Base-by-base conservation (phyloP, 2,797 vertebrate genomes). In the Macrochelys suwanniensis region DNA sequence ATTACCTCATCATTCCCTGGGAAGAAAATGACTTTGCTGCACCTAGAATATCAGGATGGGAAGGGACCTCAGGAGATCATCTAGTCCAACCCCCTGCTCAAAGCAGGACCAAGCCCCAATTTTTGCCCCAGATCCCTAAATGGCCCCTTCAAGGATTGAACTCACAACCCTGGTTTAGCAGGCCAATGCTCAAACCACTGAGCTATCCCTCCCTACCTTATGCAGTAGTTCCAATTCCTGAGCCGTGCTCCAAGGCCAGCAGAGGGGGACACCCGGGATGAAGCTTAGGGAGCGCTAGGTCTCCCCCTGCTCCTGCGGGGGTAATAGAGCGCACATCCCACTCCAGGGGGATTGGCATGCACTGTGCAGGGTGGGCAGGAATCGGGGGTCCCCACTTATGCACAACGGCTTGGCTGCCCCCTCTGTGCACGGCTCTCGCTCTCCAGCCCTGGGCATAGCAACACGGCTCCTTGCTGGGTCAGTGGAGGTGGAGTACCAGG, bases 11-110 rank as follows among this genome's bases (percentile, higher is more conserved):
- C 83, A 78, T 81, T 89, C 82, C 77, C 82, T 19, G 53, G 78
- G 78, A 79, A 82, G 91, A 82, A 92, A 85, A 92, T 85, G 85
- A 85, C 87, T 89, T 76, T 68, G 82, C 87, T 89, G 78, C 54
- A 85, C 54, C 37, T 42, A 42, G 37, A 42, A 42, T 42, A 3
- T 42, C 37, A 42, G 37, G 37, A 4, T 42, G 37, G 37, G 37
- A 42, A 42, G 37, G 37, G 37, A 42, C 37, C 37, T 42, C 4
- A 42, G 37, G 37, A 42, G 37, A 4, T 42, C 37, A 42, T 42
- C 37, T 42, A 42, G 37, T 42, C 37, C 37, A 42, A 42, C 37
- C 37, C 37, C 37, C 37, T 42, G 37, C 37, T 42, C 37, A 42
- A 42, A 42, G 37, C 37, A 42, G 37, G 37, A 42, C 37, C 37